phyloP scores from a whole-genome alignment of 2,113 vertebrate genomes.

The Lasiurus cinereus region DNA sequence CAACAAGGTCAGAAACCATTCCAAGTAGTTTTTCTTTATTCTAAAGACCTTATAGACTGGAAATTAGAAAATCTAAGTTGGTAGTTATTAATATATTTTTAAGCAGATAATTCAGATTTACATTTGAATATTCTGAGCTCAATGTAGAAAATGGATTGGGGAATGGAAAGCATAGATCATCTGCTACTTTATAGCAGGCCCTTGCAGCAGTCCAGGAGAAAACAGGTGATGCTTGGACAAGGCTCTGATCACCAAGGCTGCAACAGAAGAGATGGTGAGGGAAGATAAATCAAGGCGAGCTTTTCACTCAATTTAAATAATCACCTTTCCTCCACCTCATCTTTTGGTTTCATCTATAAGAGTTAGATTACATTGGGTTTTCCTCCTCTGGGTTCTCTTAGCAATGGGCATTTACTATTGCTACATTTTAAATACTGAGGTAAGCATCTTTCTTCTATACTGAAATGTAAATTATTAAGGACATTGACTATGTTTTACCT shows the following conservation, averaged over 20 bases:
- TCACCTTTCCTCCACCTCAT: not conserved
- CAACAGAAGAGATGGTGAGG: not conserved
- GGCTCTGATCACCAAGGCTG: not conserved
- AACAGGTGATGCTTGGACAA: not conserved
- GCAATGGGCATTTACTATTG: not conserved
- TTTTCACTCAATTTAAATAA: not conserved
- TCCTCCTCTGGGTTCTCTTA: not conserved
- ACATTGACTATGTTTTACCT: not conserved
- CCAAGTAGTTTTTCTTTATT: not conserved
- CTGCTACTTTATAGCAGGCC: not conserved
- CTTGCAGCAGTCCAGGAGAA: not conserved
- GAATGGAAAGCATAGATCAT: not conserved
- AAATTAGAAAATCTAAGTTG: not conserved
- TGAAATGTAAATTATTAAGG: constrained; percentile 14
- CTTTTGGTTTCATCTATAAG: not conserved
- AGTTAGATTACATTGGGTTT: not conserved
- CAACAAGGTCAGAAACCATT: not conserved
- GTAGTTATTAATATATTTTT: not conserved
- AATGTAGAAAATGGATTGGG: not conserved
- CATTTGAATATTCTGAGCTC: not conserved
- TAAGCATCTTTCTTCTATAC: not conserved
- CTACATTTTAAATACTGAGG: not conserved
- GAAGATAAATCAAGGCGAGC: not conserved
- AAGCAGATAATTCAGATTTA: not conserved
- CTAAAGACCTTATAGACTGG: not conserved